Evolutionary conservation across 2,888 invertebrate species (phyloP).

Genomic region (Eilema griseolum): DNA sequence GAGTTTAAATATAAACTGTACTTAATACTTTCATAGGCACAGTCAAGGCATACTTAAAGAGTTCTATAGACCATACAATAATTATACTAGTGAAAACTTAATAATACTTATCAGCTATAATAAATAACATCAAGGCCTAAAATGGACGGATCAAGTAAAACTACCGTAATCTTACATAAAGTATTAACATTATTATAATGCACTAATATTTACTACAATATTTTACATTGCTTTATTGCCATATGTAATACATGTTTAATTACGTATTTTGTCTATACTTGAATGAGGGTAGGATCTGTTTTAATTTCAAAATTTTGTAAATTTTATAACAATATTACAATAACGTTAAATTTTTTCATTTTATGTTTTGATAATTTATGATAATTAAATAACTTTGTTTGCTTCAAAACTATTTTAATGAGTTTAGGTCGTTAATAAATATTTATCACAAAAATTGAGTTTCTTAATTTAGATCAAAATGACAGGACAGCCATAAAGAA

Average conservation of each 20-base stretch:
- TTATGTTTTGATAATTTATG: not conserved
- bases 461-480: constrained; percentile 8
- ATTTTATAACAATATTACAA: not conserved
- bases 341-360: not conserved
- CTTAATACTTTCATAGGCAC: constrained; percentile 47
- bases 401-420: not conserved
- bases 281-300: not conserved
- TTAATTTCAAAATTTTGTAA: not conserved
- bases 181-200: constrained; percentile 37
- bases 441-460: constrained; percentile 6
- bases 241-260: constrained; percentile 32
- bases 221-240: constrained; percentile 57
- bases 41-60: constrained; percentile 43
- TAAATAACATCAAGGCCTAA: constrained; percentile 82
- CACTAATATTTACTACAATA: constrained; percentile 43
- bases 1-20: constrained; percentile 23
- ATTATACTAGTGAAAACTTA: constrained; percentile 44
- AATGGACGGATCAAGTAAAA: constrained; percentile 76
- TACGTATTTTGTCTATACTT: constrained; percentile 1
- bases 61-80: constrained; percentile 37
- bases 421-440: not conserved
- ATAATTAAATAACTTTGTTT: not conserved
- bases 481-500: not conserved
- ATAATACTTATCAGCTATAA: constrained; percentile 64
- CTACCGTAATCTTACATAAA: constrained; percentile 48